Conservation (phyloP, 92 coral and sea anemone species). For the Phenganax subtilis region DNA sequence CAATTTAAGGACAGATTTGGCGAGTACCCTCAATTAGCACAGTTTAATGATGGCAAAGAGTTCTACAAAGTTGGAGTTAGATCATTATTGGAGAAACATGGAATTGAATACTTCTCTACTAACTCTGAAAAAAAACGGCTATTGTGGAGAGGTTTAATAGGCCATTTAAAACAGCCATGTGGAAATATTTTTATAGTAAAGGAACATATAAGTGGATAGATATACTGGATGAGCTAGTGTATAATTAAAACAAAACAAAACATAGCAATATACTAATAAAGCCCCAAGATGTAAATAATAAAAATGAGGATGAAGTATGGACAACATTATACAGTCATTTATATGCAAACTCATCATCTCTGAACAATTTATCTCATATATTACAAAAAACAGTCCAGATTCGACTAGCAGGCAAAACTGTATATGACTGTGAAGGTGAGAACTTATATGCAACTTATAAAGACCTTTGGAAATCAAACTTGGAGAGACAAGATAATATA, state of each 20-base stretch:
- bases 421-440: too few species aligned
- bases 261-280: too few species aligned
- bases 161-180: constrained; percentile 28
- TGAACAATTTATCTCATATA: constrained; percentile 26
- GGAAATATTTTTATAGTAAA: constrained; percentile 40
- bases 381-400: too few species aligned
- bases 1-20: constrained; percentile 21
- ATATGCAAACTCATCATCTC: constrained; percentile 1
- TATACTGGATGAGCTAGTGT: constrained; percentile 10
- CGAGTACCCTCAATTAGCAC: constrained; percentile 19
- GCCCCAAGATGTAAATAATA: too few species aligned
- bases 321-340: too few species aligned
- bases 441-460: too few species aligned
- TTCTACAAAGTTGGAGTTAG: too few species aligned
- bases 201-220: constrained; percentile 36
- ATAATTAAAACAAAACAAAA: too few species aligned
- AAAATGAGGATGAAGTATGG: constrained; percentile 35
- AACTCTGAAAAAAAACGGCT: constrained; percentile 21
- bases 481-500: too few species aligned
- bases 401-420: too few species aligned
- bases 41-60: constrained; percentile 26
- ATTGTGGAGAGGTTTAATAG: constrained; percentile 22
- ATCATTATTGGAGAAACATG: neutral
- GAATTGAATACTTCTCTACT: neutral
- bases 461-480: too few species aligned